A percentile compares a stretch with the other conserved stretches of the same genome.
phyloP scores from a whole-genome alignment of 2,797 vertebrate genomes.

The Lepus oiostolus region DNA sequence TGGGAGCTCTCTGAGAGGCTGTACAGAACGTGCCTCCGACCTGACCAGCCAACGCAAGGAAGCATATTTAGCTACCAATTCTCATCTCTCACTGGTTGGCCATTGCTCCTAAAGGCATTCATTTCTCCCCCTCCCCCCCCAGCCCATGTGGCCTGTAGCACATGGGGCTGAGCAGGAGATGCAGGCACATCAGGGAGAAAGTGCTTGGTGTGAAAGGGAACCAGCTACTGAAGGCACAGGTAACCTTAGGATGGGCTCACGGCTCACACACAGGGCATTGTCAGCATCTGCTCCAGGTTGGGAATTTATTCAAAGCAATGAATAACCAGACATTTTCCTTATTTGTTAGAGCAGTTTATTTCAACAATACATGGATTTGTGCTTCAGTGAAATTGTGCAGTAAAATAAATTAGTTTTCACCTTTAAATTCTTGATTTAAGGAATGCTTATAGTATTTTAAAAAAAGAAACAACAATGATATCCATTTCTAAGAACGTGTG shows the following conservation, averaged over 20 bases:
- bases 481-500: slow-evolving; percentile 1
- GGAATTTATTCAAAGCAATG: slow-evolving; percentile 19
- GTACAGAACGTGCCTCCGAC: background rate
- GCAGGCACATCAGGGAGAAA: background rate
- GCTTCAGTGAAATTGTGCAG: slow-evolving; percentile 16
- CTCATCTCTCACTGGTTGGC: background rate
- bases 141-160: background rate
- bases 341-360: slow-evolving; percentile 25
- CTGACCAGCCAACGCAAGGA: background rate
- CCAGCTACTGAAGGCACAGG: background rate
- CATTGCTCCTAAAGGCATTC: background rate
- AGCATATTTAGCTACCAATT: background rate
- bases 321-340: background rate
- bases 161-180: background rate
- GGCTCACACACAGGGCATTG: background rate
- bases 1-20: background rate
- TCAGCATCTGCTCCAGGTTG: background rate
- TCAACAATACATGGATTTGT: slow-evolving; percentile 47
- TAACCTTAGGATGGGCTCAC: background rate
- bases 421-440: slow-evolving; percentile 57
- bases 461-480: slow-evolving; percentile 21
- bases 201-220: background rate
- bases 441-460: background rate
- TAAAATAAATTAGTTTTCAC: slow-evolving; percentile 56
- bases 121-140: background rate